Conservation (phyloP, 2,113 vertebrate species). For the Phaethon lepturus region DNA sequence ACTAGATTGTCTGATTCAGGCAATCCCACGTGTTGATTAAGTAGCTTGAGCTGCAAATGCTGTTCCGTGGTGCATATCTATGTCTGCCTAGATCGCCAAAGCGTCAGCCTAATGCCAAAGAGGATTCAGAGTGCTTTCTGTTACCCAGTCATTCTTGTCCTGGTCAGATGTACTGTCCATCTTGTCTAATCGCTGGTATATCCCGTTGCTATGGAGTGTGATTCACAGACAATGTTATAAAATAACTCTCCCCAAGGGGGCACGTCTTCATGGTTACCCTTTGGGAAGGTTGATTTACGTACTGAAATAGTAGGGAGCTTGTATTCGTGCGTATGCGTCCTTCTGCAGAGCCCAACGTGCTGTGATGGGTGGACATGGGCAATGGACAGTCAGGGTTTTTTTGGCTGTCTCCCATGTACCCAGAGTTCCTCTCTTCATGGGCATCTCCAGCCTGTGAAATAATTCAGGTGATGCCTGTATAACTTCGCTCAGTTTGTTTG, state of each 20-base stretch:
- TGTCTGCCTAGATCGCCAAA: not conserved
- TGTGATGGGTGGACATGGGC: not conserved
- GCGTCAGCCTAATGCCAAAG: not conserved
- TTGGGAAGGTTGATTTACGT: not conserved
- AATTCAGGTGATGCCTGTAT: not conserved
- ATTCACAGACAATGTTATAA: not conserved
- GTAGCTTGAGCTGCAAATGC: not conserved
- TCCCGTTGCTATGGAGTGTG: not conserved
- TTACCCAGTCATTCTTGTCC: not conserved
- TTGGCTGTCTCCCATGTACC: not conserved
- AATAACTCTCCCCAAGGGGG: not conserved
- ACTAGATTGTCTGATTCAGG: not conserved
- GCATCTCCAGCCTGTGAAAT: not conserved
- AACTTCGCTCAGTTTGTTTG: not conserved
- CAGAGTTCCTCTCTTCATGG: not conserved
- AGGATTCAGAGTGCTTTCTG: not conserved
- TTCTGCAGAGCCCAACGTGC: not conserved
- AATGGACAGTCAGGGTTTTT: not conserved
- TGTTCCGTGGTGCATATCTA: rapidly evolving
- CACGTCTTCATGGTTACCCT: not conserved
- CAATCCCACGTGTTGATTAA: not conserved
- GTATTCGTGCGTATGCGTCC: rapidly evolving
- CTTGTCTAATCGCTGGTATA: not conserved
- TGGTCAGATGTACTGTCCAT: not conserved
- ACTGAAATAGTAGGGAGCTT: not conserved